Evolutionary conservation across 2,113 vertebrate genomes (phyloP).

Genomic region (Seriola rivoliana): DNA sequence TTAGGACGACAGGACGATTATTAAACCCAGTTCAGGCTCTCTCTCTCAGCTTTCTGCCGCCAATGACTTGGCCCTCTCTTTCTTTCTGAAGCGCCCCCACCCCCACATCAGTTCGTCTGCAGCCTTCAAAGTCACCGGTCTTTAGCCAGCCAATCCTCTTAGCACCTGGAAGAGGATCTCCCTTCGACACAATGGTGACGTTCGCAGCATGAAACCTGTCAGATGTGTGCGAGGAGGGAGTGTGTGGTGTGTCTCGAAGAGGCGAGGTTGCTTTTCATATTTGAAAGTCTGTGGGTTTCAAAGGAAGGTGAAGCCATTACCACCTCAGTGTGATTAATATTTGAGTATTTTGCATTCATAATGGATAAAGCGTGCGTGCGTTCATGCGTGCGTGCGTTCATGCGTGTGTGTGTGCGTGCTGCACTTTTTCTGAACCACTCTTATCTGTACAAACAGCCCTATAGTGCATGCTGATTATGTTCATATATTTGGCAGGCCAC

Average conservation of each 20-base stretch:
- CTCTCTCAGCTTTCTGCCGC: slow-evolving; percentile 17
- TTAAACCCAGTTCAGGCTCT: slow-evolving; percentile 46
- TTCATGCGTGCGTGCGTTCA: not conserved
- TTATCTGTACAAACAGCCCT: slow-evolving; percentile 60
- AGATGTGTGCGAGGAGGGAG: slow-evolving; percentile 35
- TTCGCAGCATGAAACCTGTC: slow-evolving; percentile 53
- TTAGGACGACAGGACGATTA: slow-evolving; percentile 28
- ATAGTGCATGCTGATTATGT: slow-evolving; percentile 43
- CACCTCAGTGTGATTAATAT: slow-evolving; percentile 31
- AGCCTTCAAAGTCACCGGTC: slow-evolving; percentile 65
- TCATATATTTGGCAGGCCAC: slow-evolving; percentile 37
- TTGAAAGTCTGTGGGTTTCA: slow-evolving; percentile 18
- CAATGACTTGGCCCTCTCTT: slow-evolving; percentile 26
- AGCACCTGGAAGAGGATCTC: slow-evolving; percentile 53
- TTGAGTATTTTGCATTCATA: slow-evolving; percentile 30
- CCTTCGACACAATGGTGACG: slow-evolving; percentile 54
- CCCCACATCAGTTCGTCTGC: slow-evolving; percentile 22
- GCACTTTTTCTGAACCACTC: slow-evolving; percentile 12
- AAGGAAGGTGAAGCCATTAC: slow-evolving; percentile 10
- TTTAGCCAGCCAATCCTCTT: slow-evolving; percentile 75
- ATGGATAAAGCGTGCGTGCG: not conserved
- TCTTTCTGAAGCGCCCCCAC: slow-evolving; percentile 41
- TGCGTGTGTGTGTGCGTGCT: no score
- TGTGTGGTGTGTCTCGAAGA: not conserved
- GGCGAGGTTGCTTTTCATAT: slow-evolving; percentile 1